Conservation (phyloP, 2,113 vertebrate species). For the Alethe castanea region DNA sequence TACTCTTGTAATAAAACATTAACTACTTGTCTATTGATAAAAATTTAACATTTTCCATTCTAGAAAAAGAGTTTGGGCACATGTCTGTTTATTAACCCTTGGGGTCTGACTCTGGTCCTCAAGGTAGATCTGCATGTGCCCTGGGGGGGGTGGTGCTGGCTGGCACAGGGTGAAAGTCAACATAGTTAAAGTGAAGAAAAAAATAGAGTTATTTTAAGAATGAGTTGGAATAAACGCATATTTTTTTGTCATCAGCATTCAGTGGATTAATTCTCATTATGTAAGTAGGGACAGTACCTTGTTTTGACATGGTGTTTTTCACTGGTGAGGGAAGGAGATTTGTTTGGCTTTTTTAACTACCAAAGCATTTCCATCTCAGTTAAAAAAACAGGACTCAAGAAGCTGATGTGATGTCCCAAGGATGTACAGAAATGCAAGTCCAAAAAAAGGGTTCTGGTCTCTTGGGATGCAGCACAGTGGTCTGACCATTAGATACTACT, state of each 20-base stretch:
- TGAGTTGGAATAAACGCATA: not conserved
- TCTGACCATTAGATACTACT: not conserved
- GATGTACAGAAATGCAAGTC: not conserved
- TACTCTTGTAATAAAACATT: not conserved
- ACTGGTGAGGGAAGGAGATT: not conserved
- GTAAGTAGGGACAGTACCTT: not conserved
- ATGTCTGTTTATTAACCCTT: not conserved
- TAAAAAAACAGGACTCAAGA: not conserved
- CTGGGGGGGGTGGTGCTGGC: not conserved
- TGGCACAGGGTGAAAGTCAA: not conserved
- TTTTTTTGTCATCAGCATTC: not conserved
- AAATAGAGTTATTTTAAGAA: not conserved
- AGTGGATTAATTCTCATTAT: not conserved
- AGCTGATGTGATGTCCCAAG: not conserved
- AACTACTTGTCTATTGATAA: not conserved
- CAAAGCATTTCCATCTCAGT: not conserved
- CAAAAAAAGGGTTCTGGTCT: not conserved
- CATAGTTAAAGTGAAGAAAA: not conserved
- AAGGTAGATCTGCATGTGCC: fast-evolving
- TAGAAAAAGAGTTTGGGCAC: not conserved
- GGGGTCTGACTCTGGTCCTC: not conserved
- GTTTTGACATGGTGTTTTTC: not conserved
- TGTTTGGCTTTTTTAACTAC: not conserved
- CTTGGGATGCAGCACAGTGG: not conserved
- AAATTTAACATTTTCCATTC: not conserved